Evolutionary conservation across 2,888 invertebrate species (phyloP).

Genomic region (Mongoloraphidia duomilia): DNA sequence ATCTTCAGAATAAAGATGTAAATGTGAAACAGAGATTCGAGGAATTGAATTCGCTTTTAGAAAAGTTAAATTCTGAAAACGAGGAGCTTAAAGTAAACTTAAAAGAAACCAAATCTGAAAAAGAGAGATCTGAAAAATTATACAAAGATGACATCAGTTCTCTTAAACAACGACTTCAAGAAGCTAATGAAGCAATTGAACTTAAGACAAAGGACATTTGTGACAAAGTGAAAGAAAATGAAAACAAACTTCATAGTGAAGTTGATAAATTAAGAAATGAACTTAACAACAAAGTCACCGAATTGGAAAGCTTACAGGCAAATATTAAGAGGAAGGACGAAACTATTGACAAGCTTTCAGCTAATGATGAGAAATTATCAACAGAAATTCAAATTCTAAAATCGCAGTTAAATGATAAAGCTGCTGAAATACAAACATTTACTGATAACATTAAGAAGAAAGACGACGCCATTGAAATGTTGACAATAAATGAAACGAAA

Average conservation of each 20-base stretch:
- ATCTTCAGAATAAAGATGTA: slow-evolving; percentile 14
- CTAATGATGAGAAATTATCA: too few relatives aligned
- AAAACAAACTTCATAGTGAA: slow-evolving; percentile 32
- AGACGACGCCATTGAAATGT: slow-evolving; percentile 33
- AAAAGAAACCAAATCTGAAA: not conserved
- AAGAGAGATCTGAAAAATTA: not conserved
- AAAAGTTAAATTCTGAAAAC: slow-evolving; percentile 7
- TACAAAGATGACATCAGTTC: slow-evolving; percentile 7
- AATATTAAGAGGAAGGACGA: too few relatives aligned
- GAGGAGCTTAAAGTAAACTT: not conserved
- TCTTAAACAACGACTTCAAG: slow-evolving; percentile 23
- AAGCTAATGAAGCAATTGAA: slow-evolving; percentile 16
- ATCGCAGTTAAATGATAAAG: slow-evolving; percentile 12
- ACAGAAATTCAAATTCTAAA: too few relatives aligned
- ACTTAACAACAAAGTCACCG: slow-evolving; percentile 30
- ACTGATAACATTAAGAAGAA: slow-evolving; percentile 21
- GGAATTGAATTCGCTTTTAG: slow-evolving; percentile 3
- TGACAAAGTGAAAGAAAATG: slow-evolving; percentile 31
- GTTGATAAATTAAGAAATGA: slow-evolving; percentile 31
- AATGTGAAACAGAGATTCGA: slow-evolving; percentile 5
- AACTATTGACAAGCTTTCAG: too few relatives aligned
- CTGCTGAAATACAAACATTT: not conserved
- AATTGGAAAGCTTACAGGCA: slow-evolving; percentile 17
- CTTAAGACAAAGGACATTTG: slow-evolving; percentile 24
- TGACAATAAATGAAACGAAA: slow-evolving; percentile 19